Base-by-base conservation (phyloP, 2,113 vertebrate species). In the Catagonus wagneri region DNA sequence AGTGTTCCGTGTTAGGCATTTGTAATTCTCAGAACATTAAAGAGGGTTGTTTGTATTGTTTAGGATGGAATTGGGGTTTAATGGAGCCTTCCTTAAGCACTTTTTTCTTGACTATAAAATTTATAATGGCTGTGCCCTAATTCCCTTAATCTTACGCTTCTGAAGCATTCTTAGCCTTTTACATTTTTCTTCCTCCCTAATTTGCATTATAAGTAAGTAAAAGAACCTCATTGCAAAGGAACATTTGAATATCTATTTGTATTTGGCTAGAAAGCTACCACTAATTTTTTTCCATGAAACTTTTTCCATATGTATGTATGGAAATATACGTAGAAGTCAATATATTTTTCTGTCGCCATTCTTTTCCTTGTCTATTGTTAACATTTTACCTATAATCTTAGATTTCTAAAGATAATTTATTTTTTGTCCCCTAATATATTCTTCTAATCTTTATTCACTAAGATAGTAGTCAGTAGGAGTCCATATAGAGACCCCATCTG, bases 191-290 rank as follows among this genome's bases (percentile, higher is more conserved):
- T 92, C 16, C 85, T 96, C 83, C 5, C 20, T 54, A 65, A 68
- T 94, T 17, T 94, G 60, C 89, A 63, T 97, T 90, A 66, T 83
- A 89, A 95, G 71, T 89, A 80, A 96, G 56, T 93, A 58, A 66
- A 93, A 61, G 78, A 79, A 92, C 14, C 22, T 74, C 63, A 83
- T 72, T 78, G 75, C 63, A 92, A 95, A 92, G 65, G 92, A 79
- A 95, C 60, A 83, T 83, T 95, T 89, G 89, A 89, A 60, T 96
- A 68, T 66, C 23, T 97, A 75, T 92, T 95, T 94, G 79, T 91
- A 69, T 95, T 97, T 96, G 88, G 12, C 71, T 94, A 95, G 87
- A 95, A 95, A 89, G 68, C 39, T 93, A 65, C 52, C 27, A n/a
- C 23, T 91, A 39, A 71, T 69, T 25, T 39, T 84, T 83, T 84